phyloP scores from a whole-genome alignment of 2,113 vertebrate genomes.

The Chionis minor region DNA sequence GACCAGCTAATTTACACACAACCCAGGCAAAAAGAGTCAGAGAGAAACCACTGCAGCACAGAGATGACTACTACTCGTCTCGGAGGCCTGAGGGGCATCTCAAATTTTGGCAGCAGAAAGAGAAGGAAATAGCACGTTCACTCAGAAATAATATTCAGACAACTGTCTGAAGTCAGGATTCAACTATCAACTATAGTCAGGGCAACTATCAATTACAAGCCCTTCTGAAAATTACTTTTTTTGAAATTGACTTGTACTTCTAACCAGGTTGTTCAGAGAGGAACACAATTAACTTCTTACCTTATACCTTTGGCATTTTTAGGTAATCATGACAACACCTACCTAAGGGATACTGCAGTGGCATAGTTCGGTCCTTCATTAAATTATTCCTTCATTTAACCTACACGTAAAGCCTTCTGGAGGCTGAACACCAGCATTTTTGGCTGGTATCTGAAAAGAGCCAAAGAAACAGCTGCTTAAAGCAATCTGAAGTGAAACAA shows the following conservation, averaged over 20 bases:
- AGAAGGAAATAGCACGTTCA: neutral
- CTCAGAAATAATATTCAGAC: neutral
- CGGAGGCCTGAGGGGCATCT: neutral
- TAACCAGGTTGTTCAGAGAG: neutral
- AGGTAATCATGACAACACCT: neutral
- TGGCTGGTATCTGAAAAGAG: neutral
- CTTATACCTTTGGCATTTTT: neutral
- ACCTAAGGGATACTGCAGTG: neutral
- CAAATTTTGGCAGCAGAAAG: neutral
- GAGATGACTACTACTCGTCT: neutral
- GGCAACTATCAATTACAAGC: neutral
- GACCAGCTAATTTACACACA: neutral
- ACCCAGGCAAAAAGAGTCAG: neutral
- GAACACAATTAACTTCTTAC: neutral
- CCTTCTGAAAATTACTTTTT: neutral
- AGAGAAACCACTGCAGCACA: neutral
- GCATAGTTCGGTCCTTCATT: neutral
- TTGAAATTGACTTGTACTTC: neutral
- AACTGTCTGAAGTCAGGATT: neutral
- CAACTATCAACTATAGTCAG: too few species aligned
- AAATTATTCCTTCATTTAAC: neutral
- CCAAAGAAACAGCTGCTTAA: neutral
- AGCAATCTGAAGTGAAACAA: neutral
- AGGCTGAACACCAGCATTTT: neutral
- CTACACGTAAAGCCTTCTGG: neutral